These are phyloP conservation scores for Lamellibrachia luymesi DNA, from an alignment of 1,140 invertebrate species.

Conservation along the genomic window DNA sequence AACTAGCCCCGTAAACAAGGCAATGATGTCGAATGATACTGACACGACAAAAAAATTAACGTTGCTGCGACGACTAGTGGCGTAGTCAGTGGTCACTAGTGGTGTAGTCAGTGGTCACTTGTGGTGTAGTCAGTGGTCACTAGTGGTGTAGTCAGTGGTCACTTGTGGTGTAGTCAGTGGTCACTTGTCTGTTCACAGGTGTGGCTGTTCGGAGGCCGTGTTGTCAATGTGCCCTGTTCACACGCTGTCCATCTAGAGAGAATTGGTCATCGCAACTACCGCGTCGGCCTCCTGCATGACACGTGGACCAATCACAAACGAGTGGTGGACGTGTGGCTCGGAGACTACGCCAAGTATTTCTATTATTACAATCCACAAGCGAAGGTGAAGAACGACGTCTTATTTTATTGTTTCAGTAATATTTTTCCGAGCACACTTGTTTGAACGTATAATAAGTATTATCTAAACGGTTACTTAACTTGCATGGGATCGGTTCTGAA, in stretches of 20 bases:
- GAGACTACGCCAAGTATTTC: slow-evolving; percentile 14
- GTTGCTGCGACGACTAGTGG: background rate
- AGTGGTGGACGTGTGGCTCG: slow-evolving; percentile 18
- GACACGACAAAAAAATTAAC: background rate
- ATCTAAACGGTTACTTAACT: background rate
- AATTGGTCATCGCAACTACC: slow-evolving; percentile 6
- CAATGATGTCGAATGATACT: background rate
- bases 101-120: background rate
- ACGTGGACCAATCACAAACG: slow-evolving; percentile 12
- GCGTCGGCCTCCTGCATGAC: background rate
- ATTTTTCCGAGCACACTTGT: too few relatives aligned
- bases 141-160: background rate
- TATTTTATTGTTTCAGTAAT: background rate
- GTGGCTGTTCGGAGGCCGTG: slow-evolving; percentile 22
- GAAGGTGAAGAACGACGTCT: slow-evolving; percentile 4
- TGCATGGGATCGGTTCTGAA: background rate
- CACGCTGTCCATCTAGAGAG: slow-evolving; percentile 18
- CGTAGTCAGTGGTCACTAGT: background rate
- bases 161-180: background rate
- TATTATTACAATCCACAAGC: slow-evolving; percentile 20
- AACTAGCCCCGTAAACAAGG: too few relatives aligned
- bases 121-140: background rate
- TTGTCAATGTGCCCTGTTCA: slow-evolving; percentile 20
- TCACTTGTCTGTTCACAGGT: slow-evolving; percentile 3
- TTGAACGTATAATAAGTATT: background rate